Conservation (phyloP, 1,140 invertebrate species). For the Heliconius congener region DNA sequence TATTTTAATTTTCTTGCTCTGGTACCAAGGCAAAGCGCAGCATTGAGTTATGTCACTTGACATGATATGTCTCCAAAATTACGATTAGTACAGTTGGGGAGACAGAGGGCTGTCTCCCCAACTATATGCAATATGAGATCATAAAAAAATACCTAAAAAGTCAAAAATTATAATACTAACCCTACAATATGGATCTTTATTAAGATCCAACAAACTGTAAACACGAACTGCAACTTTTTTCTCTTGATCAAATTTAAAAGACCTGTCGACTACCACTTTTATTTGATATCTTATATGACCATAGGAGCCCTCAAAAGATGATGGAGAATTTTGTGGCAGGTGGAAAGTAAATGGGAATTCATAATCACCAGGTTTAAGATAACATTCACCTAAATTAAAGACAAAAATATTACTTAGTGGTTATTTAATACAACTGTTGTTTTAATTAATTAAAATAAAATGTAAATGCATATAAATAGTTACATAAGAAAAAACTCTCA, state of each 20-base stretch:
- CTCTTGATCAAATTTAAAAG: slow-evolving; percentile 93
- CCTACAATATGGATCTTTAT: slow-evolving; percentile 82
- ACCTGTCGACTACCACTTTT: slow-evolving; percentile 90
- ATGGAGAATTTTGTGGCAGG: slow-evolving; percentile 85
- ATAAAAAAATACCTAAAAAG: background rate
- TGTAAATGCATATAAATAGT: too few species aligned
- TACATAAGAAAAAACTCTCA: too few species aligned
- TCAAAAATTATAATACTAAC: slow-evolving; percentile 51
- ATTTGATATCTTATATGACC: slow-evolving; percentile 90
- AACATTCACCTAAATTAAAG: slow-evolving; percentile 77
- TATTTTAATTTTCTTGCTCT: too few species aligned
- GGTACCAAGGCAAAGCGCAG: too few species aligned
- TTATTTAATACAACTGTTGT: background rate
- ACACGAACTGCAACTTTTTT: slow-evolving; percentile 89
- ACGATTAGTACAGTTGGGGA: too few species aligned
- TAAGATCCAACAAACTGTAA: slow-evolving; percentile 90
- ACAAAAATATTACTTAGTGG: background rate
- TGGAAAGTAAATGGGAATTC: slow-evolving; percentile 84
- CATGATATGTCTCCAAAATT: too few species aligned
- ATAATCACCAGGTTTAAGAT: slow-evolving; percentile 84
- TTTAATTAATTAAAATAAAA: background rate
- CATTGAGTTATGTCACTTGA: too few species aligned
- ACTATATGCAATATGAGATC: too few species aligned
- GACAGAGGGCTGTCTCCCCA: too few species aligned
- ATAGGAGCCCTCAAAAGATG: slow-evolving; percentile 91